phyloP scores from a whole-genome alignment of 2,888 invertebrate genomes.

The Acrobasis suavella region DNA sequence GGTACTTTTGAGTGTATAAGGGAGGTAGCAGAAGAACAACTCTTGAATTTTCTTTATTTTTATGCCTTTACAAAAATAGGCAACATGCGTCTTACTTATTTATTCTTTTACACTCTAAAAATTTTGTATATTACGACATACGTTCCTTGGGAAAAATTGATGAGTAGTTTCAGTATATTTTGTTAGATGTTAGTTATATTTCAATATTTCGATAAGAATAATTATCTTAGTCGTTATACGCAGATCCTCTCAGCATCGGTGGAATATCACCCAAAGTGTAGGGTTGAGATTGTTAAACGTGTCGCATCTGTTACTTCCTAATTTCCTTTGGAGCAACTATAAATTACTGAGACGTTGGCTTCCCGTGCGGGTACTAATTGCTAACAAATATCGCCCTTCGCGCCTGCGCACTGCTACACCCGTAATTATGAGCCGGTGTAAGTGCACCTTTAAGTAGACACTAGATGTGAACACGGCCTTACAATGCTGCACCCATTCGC shows the following conservation, averaged over 20 bases:
- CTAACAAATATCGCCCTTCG: conserved; percentile 70
- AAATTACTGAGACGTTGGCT: conserved; percentile 60
- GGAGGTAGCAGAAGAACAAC: neutral
- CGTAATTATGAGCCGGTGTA: conserved; percentile 54
- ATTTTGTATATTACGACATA: no score
- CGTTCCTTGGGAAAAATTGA: no score
- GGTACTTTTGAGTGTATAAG: conserved; percentile 40
- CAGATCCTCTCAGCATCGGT: no score
- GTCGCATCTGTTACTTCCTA: neutral
- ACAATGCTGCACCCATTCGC: conserved; percentile 6
- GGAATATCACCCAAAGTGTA: no score
- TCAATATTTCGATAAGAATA: no score
- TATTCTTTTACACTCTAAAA: no score
- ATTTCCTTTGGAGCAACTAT: conserved; percentile 53
- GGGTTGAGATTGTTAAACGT: neutral
- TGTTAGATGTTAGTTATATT: no score
- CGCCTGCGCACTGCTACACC: conserved; percentile 50
- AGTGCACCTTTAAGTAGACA: conserved; percentile 53
- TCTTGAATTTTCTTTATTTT: neutral
- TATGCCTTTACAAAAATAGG: neutral
- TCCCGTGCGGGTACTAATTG: conserved; percentile 67
- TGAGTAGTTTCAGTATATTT: no score
- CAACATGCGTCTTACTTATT: no score
- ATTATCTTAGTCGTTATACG: no score
- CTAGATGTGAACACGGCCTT: conserved; percentile 40